Evolutionary conservation across 1,140 invertebrate species (phyloP), one percentile per base, ranked within the genome.

Genomic region (Pseudomyrmex concolor): DNA sequence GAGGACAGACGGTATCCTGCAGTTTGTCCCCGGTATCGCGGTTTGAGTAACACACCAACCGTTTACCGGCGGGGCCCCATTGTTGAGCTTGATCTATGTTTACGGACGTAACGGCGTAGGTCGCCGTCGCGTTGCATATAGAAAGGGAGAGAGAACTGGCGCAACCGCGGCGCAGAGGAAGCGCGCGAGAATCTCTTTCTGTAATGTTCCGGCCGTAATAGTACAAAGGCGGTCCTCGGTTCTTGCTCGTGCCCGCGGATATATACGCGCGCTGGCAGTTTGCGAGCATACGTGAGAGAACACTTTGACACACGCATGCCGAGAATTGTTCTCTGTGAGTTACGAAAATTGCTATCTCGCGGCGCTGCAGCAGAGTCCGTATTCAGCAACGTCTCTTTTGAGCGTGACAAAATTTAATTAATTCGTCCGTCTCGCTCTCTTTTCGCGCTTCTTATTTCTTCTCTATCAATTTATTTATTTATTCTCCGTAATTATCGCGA

Each of bases 81-180:
- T 92, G 91, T 92, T 84, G 87, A 67, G 71, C 88, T 88, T 92
- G 91, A 92, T 92, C 86, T 91, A 92, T 88, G 89, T 88, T 90
- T 86, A 91, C 89, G 87, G 85, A 67, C 87, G 85, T 85, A 76
- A 85, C 84, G 68, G 63, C 57, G 55, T 68, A 68, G 81, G 43
- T 72, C 55, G 81, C 19, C 57, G 45, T 64, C 34, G 76, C 57
- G 84, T 63, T 83, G 83, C 78, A 71, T 76, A 80, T 43, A 78
- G 45, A 34, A 10, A 59, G 34, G 0, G 5, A 34, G 0, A 34
- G 34, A 34, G 34, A 34, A 34, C 5, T 4, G 34, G 34, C 5
- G 72, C 8, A 68, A 22, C 60, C 34, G 34, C 34, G 50, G 50
- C 73, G 62, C 55, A 64, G 25, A 74, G 70, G 81, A 62, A 87